A percentile compares a stretch with the other conserved stretches of the same genome.
These are phyloP conservation scores for Mylabris sibirica DNA, from an alignment of 2,888 invertebrate genomes.

Conservation along the genomic window DNA sequence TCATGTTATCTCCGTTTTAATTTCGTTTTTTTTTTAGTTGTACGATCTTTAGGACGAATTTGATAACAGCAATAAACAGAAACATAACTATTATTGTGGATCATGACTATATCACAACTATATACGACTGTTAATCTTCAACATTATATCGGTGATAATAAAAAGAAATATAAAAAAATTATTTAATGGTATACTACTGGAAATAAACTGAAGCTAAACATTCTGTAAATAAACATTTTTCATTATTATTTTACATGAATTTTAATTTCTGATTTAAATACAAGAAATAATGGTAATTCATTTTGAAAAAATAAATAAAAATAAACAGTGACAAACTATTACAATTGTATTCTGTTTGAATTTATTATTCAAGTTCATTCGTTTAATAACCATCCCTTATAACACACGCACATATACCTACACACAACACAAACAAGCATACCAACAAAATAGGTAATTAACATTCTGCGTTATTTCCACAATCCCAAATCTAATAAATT, in stretches of 20 bases:
- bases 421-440: neutral
- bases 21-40: constrained; percentile 16
- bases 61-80: neutral
- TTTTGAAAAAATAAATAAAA: neutral
- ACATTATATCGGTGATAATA: constrained; percentile 2
- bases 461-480: constrained; percentile 10
- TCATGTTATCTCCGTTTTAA: neutral
- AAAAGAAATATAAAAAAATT: constrained; percentile 1
- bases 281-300: neutral
- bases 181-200: neutral
- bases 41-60: neutral
- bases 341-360: neutral
- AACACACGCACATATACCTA: neutral
- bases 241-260: neutral
- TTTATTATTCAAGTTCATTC: constrained; percentile 12
- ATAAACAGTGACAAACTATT: neutral
- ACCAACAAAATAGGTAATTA: constrained; percentile 13
- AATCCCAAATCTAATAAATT: constrained; percentile 14
- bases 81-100: constrained; percentile 1
- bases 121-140: constrained; percentile 7
- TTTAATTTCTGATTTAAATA: neutral
- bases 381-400: neutral
- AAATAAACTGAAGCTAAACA: neutral
- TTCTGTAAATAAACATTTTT: constrained; percentile 6
- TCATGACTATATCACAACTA: constrained; percentile 5